Percentiles rank a stretch among this genome's conserved stretches.
phyloP scores from a whole-genome alignment of 2,797 vertebrate genomes.

The Rhincodon typus region DNA sequence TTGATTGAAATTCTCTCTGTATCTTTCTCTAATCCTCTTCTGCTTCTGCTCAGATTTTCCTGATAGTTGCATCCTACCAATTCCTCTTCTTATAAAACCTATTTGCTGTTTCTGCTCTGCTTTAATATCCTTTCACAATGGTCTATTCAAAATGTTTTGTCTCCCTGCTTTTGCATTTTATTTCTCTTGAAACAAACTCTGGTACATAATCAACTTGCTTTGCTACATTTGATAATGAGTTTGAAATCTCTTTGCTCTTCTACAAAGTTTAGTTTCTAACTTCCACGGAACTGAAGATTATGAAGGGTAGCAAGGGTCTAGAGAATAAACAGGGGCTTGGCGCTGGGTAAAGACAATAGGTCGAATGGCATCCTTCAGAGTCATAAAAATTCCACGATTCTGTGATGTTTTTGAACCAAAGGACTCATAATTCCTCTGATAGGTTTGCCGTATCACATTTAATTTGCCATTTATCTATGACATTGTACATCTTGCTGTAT shows the following conservation, averaged over 20 bases:
- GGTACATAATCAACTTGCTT: neutral
- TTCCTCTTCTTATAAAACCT: neutral
- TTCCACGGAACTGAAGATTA: too few species aligned
- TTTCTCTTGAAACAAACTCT: neutral
- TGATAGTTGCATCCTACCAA: neutral
- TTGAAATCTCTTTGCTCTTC: neutral
- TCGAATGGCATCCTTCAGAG: neutral
- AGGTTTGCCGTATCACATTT: neutral
- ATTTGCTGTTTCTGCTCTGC: neutral
- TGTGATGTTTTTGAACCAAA: too few species aligned
- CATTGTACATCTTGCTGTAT: neutral
- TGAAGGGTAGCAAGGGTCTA: too few species aligned
- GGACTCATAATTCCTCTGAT: neutral
- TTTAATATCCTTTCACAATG: neutral
- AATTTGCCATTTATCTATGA: neutral
- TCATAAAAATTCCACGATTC: too few species aligned
- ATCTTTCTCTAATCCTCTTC: neutral
- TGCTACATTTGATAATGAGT: neutral
- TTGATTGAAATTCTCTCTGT: neutral
- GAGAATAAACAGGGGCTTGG: too few species aligned
- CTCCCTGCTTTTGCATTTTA: neutral
- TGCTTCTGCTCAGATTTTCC: neutral
- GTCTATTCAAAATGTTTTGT: neutral
- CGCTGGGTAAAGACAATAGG: too few species aligned
- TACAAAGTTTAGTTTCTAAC: neutral